Percentiles rank a stretch among this genome's conserved stretches.
phyloP scores from a whole-genome alignment of 2,797 vertebrate species.

The Gymnothorax reevesii region DNA sequence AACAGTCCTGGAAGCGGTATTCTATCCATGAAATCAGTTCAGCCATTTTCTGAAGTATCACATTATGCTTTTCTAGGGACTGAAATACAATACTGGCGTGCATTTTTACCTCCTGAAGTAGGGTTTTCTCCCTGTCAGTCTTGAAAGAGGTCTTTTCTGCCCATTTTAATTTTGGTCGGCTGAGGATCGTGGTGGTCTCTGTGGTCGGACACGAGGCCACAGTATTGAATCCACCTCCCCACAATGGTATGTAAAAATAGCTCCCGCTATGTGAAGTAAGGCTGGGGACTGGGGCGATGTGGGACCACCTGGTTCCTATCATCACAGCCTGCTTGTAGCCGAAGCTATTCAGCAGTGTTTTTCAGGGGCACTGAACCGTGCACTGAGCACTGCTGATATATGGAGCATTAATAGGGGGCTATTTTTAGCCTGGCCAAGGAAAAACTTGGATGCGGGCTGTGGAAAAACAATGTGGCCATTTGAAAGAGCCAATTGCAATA shows the following conservation, averaged over 20 bases:
- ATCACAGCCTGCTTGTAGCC: slow-evolving; percentile 39
- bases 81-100: no score
- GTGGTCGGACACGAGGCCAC: no score
- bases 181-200: not conserved
- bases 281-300: slow-evolving; percentile 31
- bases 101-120: no score
- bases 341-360: slow-evolving; percentile 52
- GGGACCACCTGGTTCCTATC: slow-evolving; percentile 43
- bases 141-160: no score
- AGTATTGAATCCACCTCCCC: not conserved
- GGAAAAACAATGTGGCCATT: slow-evolving; percentile 45
- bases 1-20: no score
- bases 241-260: slow-evolving; percentile 43
- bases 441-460: slow-evolving; percentile 38
- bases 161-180: not conserved
- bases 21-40: no score
- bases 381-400: slow-evolving; percentile 47
- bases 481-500: slow-evolving; percentile 43
- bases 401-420: slow-evolving; percentile 33
- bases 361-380: slow-evolving; percentile 37
- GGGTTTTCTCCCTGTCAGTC: no score
- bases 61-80: no score
- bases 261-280: slow-evolving; percentile 39
- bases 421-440: slow-evolving; percentile 35
- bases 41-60: no score